A percentile compares a stretch with the other conserved stretches of the same genome.
Evolutionary conservation across 2,797 vertebrate genomes (phyloP).

Genomic region (Sebastes taczanowskii): DNA sequence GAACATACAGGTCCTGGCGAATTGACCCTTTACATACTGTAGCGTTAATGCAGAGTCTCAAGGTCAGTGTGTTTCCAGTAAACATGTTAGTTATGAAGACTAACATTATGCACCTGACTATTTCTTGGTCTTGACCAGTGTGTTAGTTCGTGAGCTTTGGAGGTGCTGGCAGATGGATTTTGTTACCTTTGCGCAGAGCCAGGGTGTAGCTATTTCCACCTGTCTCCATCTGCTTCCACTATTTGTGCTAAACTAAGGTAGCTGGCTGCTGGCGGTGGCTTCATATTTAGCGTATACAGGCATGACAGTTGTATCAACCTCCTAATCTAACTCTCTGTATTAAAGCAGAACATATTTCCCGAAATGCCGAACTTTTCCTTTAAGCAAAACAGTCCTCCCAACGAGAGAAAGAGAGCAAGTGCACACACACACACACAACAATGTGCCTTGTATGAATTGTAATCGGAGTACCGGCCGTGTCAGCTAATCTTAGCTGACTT

Average conservation of each 20-base stretch:
- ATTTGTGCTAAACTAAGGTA: not conserved
- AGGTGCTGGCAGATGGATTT: not conserved
- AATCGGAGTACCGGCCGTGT: not conserved
- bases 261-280: not conserved
- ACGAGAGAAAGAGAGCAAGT: not conserved
- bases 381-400: not conserved
- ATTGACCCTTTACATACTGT: not conserved
- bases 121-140: not conserved
- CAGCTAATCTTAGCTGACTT: conserved; percentile 1
- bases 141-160: not conserved
- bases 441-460: not conserved
- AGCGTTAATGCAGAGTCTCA: not conserved
- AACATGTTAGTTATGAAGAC: not conserved
- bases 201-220: not conserved
- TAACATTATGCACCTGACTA: not conserved
- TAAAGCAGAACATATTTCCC: not conserved
- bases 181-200: too few relatives aligned
- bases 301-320: not conserved
- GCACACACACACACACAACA: too few relatives aligned
- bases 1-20: not conserved
- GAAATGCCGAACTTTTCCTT: not conserved
- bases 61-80: not conserved
- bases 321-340: not conserved
- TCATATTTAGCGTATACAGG: not conserved
- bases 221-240: not conserved